phyloP scores from a whole-genome alignment of 1,140 invertebrate species.

The Ceratoteleas bidentatus region DNA sequence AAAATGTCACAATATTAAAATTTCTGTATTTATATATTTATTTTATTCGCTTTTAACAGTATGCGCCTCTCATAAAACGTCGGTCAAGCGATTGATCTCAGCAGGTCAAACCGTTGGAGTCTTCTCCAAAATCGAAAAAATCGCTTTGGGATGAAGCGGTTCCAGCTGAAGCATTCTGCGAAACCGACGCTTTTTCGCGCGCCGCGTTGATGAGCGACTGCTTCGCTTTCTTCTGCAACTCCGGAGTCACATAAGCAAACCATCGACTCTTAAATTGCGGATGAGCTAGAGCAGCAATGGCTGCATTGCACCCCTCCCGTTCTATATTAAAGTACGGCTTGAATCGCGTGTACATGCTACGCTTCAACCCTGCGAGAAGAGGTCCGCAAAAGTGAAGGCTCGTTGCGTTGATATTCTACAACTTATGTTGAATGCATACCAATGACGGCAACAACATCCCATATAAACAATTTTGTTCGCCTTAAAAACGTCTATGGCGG shows the following conservation, averaged over 20 bases:
- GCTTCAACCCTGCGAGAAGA: neutral
- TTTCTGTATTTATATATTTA: no score
- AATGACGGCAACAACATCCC: slow-evolving; percentile 3
- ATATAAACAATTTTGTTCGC: slow-evolving; percentile 6
- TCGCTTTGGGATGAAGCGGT: neutral
- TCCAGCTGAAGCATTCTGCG: neutral
- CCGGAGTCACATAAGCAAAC: neutral
- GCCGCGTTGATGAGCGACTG: neutral
- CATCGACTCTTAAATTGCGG: slow-evolving; percentile 3
- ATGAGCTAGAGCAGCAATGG: slow-evolving; percentile 11
- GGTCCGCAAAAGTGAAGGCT: neutral
- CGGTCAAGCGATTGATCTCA: slow-evolving; percentile 4
- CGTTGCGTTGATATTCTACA: neutral
- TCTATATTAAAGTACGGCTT: neutral
- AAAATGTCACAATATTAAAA: no score
- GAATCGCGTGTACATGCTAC: neutral
- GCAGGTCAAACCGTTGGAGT: slow-evolving; percentile 1
- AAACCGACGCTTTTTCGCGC: neutral
- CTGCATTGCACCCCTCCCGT: neutral
- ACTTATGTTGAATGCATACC: neutral
- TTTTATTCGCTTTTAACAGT: slow-evolving; percentile 1
- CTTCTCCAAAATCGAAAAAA: neutral
- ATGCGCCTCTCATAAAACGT: neutral
- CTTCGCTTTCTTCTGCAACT: slow-evolving; percentile 3
- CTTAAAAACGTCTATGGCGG: neutral